These are phyloP conservation scores for Microplitis manilae DNA, from an alignment of 2,888 invertebrate genomes.

Conservation along the genomic window DNA sequence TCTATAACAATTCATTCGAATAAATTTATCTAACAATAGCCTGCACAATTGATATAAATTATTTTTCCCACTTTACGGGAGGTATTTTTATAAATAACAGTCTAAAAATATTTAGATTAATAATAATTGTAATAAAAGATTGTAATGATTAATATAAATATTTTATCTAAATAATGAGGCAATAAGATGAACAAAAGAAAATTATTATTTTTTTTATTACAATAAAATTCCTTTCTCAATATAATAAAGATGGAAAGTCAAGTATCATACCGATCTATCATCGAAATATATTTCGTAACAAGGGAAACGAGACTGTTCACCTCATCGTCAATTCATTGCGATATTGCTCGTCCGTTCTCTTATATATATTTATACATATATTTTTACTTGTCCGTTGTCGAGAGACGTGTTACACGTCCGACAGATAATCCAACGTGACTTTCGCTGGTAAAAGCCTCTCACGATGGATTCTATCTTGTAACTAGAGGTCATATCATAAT, in stretches of 20 bases:
- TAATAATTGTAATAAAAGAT: neutral
- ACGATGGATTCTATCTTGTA: conserved; percentile 9
- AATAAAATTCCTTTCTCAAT: neutral
- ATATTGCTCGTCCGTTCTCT: conserved; percentile 14
- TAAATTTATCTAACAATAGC: no score
- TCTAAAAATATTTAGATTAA: no score
- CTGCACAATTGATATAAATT: no score
- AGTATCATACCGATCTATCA: conserved; percentile 5
- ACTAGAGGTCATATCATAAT: neutral
- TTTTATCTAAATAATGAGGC: neutral
- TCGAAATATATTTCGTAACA: conserved; percentile 13
- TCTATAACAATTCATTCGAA: no score
- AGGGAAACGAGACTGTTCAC: conserved; percentile 3
- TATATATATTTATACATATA: neutral
- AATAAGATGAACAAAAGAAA: neutral
- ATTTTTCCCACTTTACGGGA: no score
- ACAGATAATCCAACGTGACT: conserved; percentile 31
- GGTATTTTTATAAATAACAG: no score
- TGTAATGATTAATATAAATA: neutral
- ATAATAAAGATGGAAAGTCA: conserved; percentile 6
- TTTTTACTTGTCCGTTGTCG: neutral
- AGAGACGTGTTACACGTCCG: conserved; percentile 17
- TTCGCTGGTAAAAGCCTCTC: conserved; percentile 29
- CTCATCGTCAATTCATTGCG: conserved; percentile 26
- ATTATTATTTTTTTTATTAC: neutral